Evolutionary conservation across 2,888 invertebrate genomes (phyloP).

Genomic region (Scaeva pyrastri): DNA sequence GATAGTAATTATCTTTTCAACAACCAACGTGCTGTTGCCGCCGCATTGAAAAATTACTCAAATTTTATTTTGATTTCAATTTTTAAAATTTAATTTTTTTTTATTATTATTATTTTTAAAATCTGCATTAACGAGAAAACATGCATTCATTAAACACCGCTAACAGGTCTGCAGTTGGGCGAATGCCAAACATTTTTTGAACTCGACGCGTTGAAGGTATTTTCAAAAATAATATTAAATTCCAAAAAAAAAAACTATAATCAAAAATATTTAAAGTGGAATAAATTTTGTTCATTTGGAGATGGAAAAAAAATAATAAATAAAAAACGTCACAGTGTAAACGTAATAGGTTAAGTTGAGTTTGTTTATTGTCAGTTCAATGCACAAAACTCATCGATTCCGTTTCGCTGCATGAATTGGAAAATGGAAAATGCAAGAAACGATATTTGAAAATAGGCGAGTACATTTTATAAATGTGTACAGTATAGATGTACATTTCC

Average conservation of each 20-base stretch:
- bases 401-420: constrained; percentile 1
- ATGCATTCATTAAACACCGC: constrained; percentile 4
- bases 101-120: constrained; percentile 4
- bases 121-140: neutral
- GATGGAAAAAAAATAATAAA: too few relatives aligned
- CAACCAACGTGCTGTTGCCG: constrained; percentile 18
- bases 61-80: constrained; percentile 23
- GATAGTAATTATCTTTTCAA: constrained; percentile 33
- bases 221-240: neutral
- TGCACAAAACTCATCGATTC: constrained; percentile 15
- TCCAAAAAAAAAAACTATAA: neutral
- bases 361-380: constrained; percentile 14
- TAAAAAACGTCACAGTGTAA: constrained; percentile 12
- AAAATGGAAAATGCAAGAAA: constrained; percentile 10
- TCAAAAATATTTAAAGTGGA: constrained; percentile 14
- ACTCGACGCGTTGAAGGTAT: neutral
- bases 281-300: neutral
- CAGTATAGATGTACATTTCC: constrained; percentile 2
- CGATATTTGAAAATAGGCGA: constrained; percentile 4
- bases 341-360: neutral
- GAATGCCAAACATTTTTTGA: constrained; percentile 25
- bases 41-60: constrained; percentile 32
- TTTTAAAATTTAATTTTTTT: constrained; percentile 4
- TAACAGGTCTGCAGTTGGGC: constrained; percentile 36
- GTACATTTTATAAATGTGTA: too few relatives aligned